Conservation (phyloP, 2,113 vertebrate genomes). For the Oceanodroma tethys region DNA sequence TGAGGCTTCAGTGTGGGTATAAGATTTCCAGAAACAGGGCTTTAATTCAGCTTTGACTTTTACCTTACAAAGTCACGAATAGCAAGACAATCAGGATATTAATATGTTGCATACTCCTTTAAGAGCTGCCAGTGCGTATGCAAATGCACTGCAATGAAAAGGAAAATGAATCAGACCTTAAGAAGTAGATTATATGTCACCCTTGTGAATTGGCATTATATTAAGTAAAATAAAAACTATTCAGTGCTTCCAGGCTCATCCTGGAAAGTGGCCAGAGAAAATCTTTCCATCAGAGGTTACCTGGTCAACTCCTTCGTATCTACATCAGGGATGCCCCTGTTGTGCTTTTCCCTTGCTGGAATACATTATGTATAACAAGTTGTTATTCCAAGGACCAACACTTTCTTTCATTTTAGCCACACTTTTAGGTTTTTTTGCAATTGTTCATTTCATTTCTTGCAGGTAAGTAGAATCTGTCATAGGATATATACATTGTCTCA, state of each 20-base stretch:
- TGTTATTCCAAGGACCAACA: not conserved
- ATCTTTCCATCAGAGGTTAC: not conserved
- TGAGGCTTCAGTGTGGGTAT: not conserved
- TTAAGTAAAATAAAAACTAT: not conserved
- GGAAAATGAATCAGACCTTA: not conserved
- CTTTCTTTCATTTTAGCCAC: not conserved
- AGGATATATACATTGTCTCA: not conserved
- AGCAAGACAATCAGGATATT: not conserved
- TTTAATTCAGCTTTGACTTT: not conserved
- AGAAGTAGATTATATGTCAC: not conserved
- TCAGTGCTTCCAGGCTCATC: not conserved
- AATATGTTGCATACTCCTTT: not conserved
- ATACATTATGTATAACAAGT: not conserved
- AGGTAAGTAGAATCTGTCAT: not conserved
- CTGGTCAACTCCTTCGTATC: not conserved
- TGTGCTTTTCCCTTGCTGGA: not conserved
- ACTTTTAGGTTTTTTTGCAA: not conserved
- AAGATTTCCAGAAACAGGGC: not conserved
- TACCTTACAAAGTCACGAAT: not conserved
- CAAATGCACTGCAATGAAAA: not conserved
- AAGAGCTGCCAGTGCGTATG: not conserved
- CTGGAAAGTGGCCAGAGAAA: not conserved
- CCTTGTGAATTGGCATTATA: not conserved
- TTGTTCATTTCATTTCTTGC: not conserved
- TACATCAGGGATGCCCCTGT: not conserved